A percentile compares a stretch with the other conserved stretches of the same genome.
These are phyloP conservation scores for Leguminivora glycinivorella DNA, from an alignment of 1,140 invertebrate species.

Conservation along the genomic window DNA sequence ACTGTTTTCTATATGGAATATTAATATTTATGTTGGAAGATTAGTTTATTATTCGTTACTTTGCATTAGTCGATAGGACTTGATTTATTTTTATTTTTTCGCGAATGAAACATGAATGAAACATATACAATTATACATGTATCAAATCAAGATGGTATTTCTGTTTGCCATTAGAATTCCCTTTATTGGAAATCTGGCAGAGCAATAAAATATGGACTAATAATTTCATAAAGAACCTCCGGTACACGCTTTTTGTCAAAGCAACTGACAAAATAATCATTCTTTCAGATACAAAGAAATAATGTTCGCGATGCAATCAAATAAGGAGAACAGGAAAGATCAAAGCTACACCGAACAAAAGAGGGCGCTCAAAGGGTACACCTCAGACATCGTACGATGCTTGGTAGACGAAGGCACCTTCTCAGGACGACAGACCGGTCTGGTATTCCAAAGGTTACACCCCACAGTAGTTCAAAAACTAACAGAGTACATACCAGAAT, in stretches of 20 bases:
- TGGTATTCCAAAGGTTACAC: slow-evolving; percentile 58
- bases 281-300: slow-evolving; percentile 56
- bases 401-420: slow-evolving; percentile 57
- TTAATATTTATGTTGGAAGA: too few relatives aligned
- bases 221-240: background rate
- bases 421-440: slow-evolving; percentile 47
- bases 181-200: background rate
- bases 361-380: slow-evolving; percentile 50
- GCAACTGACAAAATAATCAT: background rate
- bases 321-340: slow-evolving; percentile 36
- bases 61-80: too few relatives aligned
- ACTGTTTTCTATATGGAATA: background rate
- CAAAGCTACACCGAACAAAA: slow-evolving; percentile 44
- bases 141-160: too few relatives aligned
- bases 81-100: too few relatives aligned
- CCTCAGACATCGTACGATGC: slow-evolving; percentile 58
- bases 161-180: background rate
- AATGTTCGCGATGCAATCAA: slow-evolving; percentile 41
- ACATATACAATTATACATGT: too few relatives aligned
- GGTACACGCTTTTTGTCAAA: background rate
- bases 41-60: too few relatives aligned
- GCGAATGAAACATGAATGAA: too few relatives aligned
- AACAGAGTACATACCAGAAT: slow-evolving; percentile 50
- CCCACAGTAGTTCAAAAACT: slow-evolving; percentile 56
- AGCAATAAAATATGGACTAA: background rate